Conservation (phyloP, 2,888 invertebrate genomes). For the Sphaerophoria taeniata region DNA sequence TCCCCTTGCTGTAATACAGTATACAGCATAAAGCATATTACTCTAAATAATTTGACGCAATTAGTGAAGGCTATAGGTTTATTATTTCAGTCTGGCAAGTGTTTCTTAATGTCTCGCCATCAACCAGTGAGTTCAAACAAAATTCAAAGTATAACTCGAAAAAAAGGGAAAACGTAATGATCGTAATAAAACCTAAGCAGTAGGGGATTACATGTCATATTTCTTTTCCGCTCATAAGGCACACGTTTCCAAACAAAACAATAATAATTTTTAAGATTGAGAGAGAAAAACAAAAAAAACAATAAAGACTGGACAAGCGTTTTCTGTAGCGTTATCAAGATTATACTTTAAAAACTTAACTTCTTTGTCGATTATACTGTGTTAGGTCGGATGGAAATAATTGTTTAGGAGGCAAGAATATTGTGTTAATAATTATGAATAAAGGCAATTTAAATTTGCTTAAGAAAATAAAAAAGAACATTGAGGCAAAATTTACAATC, state of each 20-base stretch:
- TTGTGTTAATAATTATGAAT: conserved; percentile 5
- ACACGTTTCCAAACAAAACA: not conserved
- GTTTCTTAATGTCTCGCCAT: not conserved
- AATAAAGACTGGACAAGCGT: not conserved
- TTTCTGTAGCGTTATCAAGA: not conserved
- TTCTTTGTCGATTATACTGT: conserved; percentile 27
- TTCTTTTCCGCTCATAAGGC: conserved; percentile 42
- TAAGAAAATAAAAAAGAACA: not conserved
- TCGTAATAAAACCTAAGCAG: conserved; percentile 36
- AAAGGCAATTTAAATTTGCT: conserved; percentile 1
- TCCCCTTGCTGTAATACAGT: too few species aligned
- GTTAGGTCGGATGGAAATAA: conserved; percentile 62
- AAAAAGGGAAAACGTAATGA: conserved; percentile 22
- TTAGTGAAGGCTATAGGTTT: conserved; percentile 7
- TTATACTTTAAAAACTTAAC: not conserved
- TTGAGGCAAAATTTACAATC: too few species aligned
- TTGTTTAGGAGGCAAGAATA: conserved; percentile 14
- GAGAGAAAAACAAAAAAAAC: not conserved
- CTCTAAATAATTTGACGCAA: conserved; percentile 8
- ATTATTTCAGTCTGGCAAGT: conserved; percentile 6
- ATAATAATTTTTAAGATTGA: too few species aligned
- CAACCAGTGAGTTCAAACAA: too few species aligned
- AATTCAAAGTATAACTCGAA: not conserved
- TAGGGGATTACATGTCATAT: conserved; percentile 15
- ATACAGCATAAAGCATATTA: not conserved